Base-by-base conservation (phyloP, 1,140 invertebrate genomes). In the Cherax quadricarinatus region DNA sequence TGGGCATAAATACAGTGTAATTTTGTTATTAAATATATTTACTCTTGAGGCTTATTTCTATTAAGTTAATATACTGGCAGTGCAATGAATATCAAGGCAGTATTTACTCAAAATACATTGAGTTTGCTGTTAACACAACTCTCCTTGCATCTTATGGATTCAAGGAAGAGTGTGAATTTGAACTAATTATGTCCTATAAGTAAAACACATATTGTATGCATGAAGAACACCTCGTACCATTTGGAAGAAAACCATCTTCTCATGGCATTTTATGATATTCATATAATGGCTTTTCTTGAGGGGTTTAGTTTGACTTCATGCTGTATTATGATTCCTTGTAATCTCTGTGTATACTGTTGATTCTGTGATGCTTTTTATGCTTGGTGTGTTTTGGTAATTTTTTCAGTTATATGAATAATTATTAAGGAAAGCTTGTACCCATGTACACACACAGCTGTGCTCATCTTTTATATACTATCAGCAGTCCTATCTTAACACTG, bases 1-100 rank as follows among this genome's bases (percentile, higher is more conserved):
- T 83, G 88, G 88, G 88, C 88, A 89, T 89, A 84, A 66, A 89
- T 83, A 83, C 80, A 82, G 49, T 89, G 80, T 89, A 89, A 89
- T 83, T 70, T 89, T 82, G 75, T 86, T 86, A n/a, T n/a, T n/a
- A 75, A 86, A 89, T 84, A 53, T 89, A 82, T 84, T 83, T 83
- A 84, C 57, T 89, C 30, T 30, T 83, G 81, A 83, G 80, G 80
- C 81, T 83, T 83, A 73, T 83, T 81, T 73, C 80, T 84, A 51
- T 83, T 83, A 75, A 60, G 80, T 89, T 82, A 70, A 75, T 89
- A 51, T 66, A 10, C 49, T 89, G 88, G 83, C 79, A 89, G 66
- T 89, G 88, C 85, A 86, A 86, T 86, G 85, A 86, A 51, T 86
- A 51, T 73, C 85, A 86, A 75, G 85, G 85, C 85, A 86, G 70